Percentiles rank a stretch among this genome's conserved stretches.
Conservation (phyloP, 2,797 vertebrate genomes). For the Bryconaethiops microstoma region DNA sequence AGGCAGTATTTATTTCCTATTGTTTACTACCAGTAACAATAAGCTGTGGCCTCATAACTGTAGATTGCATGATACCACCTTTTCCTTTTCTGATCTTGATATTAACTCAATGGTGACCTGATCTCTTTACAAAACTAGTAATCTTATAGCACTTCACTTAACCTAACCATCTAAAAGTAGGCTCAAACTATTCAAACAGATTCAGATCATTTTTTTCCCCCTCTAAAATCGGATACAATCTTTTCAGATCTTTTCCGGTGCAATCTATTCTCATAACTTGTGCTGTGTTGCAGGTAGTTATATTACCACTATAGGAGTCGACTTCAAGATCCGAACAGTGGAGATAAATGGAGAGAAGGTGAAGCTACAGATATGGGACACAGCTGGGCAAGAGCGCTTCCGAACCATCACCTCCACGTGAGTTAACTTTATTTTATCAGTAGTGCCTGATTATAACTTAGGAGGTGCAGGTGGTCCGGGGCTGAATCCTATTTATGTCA, state of each 20-base stretch:
- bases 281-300: slow-evolving; percentile 87
- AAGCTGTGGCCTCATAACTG: not conserved
- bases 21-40: not conserved
- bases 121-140: too few relatives aligned
- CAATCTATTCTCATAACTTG: not conserved
- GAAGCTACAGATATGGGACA: slow-evolving; percentile 99
- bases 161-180: too few relatives aligned
- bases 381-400: slow-evolving; percentile 96
- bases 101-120: too few relatives aligned
- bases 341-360: slow-evolving; percentile 99
- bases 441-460: not conserved
- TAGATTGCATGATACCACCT: too few relatives aligned
- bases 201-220: too few relatives aligned
- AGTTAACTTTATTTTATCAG: slow-evolving; percentile 36
- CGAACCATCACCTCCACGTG: slow-evolving; percentile 99
- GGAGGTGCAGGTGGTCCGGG: not conserved
- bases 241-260: too few relatives aligned
- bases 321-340: slow-evolving; percentile 98
- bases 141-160: too few relatives aligned
- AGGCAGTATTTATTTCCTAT: not conserved
- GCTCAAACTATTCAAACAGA: too few relatives aligned
- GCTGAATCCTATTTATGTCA: not conserved
- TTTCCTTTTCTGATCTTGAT: too few relatives aligned
- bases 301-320: slow-evolving; percentile 98
- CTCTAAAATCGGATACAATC: too few relatives aligned